Evolutionary conservation across 2,888 invertebrate genomes (phyloP), one percentile per base, ranked within the genome.

Genomic region (Congeria kusceri): DNA sequence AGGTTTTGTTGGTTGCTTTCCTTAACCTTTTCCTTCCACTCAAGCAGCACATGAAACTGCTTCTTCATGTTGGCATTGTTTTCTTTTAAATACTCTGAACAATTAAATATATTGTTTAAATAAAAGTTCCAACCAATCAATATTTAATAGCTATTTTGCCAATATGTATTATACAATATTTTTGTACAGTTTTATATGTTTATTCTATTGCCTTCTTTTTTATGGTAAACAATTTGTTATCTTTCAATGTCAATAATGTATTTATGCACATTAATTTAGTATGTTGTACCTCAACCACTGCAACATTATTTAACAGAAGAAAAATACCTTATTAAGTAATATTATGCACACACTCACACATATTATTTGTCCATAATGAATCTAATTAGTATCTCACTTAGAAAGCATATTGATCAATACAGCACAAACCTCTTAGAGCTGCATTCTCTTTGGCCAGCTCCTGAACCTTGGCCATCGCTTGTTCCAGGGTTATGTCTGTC

Each of bases 61-160:
- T 84, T 80, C 80, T 89, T 89, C 74, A 89, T 88, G 69, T 85
- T 85, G 28, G 86, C 88, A 77, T 88, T 90, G 77, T 90, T 89
- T 46, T 88, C 87, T 39, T 87, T 88, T 63, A 91, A 68, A 69
- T 85, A 87, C 53, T 88, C 91, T 91, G 82, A 2, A 72, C 74
- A 57, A 20, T 15, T 27, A n/a, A 58, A 15, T 39, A 15, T 39
- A 15, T 39, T 32, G 4, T 32, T 32, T 32, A 32, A n/a, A n/a
- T n/a, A n/a, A n/a, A n/a, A n/a, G n/a, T n/a, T n/a, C n/a, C n/a
- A n/a, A n/a, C n/a, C n/a, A n/a, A n/a, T n/a, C n/a, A n/a, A n/a
- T n/a, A n/a, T n/a, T n/a, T n/a, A n/a, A n/a, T n/a, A n/a, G n/a
- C n/a, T n/a, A n/a, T n/a, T n/a, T n/a, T n/a, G n/a, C n/a, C n/a